These are phyloP conservation scores for Drosophila rellima DNA, from an alignment of 2,888 invertebrate species.

Conservation along the genomic window DNA sequence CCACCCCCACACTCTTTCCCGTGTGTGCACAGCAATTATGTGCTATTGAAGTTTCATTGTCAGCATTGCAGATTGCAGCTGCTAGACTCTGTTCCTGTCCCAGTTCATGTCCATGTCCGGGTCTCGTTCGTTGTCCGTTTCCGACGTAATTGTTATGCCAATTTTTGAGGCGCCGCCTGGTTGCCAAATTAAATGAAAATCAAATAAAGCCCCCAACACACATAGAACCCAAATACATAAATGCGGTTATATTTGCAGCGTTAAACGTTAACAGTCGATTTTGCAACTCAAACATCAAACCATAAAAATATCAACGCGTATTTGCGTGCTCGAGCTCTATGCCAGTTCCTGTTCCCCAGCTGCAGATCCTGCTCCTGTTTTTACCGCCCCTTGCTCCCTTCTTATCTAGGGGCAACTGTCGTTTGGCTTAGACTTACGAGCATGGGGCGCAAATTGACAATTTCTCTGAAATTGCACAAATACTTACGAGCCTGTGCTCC, in stretches of 20 bases:
- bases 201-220: constrained; percentile 64
- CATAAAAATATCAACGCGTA: constrained; percentile 76
- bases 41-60: constrained; percentile 78
- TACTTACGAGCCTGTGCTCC: constrained; percentile 71
- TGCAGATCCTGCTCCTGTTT: not conserved
- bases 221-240: constrained; percentile 55
- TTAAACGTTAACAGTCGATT: constrained; percentile 80
- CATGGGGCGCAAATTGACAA: constrained; percentile 77
- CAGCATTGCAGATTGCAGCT: constrained; percentile 67
- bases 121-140: constrained; percentile 54
- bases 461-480: constrained; percentile 79
- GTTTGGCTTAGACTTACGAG: constrained; percentile 75
- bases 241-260: constrained; percentile 75
- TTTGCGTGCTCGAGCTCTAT: constrained; percentile 59
- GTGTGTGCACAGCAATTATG: constrained; percentile 66
- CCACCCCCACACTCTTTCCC: not conserved
- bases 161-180: constrained; percentile 64
- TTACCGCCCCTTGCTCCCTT: not conserved
- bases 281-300: constrained; percentile 51
- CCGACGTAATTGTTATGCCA: constrained; percentile 77
- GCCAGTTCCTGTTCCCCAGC: not conserved
- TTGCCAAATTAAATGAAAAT: constrained; percentile 76
- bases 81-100: constrained; percentile 19
- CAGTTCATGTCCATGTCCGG: constrained; percentile 4
- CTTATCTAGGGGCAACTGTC: constrained; percentile 49